Base-by-base conservation (phyloP, 2,888 invertebrate species). In the Mylabris sibirica region DNA sequence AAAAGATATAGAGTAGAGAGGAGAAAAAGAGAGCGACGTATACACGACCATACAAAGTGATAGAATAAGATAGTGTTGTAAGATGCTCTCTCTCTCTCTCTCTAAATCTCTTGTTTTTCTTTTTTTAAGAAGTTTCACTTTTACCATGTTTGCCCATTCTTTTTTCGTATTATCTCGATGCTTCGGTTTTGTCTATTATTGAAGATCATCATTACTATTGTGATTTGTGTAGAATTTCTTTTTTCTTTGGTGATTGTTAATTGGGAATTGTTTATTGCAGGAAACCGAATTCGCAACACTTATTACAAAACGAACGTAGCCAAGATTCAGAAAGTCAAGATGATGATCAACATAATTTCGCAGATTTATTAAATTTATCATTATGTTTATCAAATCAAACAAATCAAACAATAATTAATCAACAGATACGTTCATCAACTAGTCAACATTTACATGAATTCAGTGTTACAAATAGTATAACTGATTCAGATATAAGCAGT, bases 401-500 rank as follows among this genome's bases (percentile, higher is more conserved):
- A 20, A 57, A 57, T 57, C 57, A 11, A 57, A 57, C 24, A 24
- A 30, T 30, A 30, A 30, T 30, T 6, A 57, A 57, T 57, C 57
- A 20, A 57, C 53, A 22, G 22, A 53, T 53, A 11, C 57, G 62
- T 76, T 79, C 17, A 77, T 72, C 44, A 73, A 75, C 24, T 57
- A 57, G 57, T 24, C 57, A 57, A 57, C 57, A 57, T 24, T 57
- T 57, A 24, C 57, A 57, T 14, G 57, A 57, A 60, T 75, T 81
- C 66, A 83, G 83, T 61, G 82, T 84, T 17, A 83, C 84, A 5
- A 85, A 84, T 75, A 85, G 84, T 70, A 84, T 85, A 77, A 84
- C 83, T 9, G 78, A 89, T 64, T 90, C 91, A n/a, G 91, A 90
- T 77, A 89, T 91, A 67, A 91, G 91, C 79, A 91, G 91, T 81